Evolutionary conservation across 1,140 invertebrate species (phyloP).

Genomic region (Drosophila mauritiana): DNA sequence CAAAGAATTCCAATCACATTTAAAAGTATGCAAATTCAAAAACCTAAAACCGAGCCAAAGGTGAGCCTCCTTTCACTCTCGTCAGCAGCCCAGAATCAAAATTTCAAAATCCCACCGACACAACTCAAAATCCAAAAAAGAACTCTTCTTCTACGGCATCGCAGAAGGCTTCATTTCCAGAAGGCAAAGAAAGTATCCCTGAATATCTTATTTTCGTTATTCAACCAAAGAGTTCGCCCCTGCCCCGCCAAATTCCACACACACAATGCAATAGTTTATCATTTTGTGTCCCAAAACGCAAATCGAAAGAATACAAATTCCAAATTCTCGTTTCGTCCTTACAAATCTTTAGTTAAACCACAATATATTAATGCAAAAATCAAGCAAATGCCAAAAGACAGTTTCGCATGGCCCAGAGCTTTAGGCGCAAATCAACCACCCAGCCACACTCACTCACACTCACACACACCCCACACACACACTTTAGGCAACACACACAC

Average conservation of each 20-base stretch:
- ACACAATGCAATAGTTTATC: constrained; percentile 83
- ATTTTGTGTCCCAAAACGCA: constrained; percentile 80
- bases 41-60: constrained; percentile 21
- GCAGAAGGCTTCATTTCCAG: constrained; percentile 81
- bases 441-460: constrained; percentile 53
- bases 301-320: constrained; percentile 74
- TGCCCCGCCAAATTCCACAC: constrained; percentile 59
- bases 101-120: constrained; percentile 50
- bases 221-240: constrained; percentile 36
- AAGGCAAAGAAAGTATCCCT: constrained; percentile 34
- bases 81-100: constrained; percentile 37
- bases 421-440: constrained; percentile 76
- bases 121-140: constrained; percentile 21
- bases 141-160: constrained; percentile 81
- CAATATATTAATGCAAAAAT: constrained; percentile 52
- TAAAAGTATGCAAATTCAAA: constrained; percentile 19
- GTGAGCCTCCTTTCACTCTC: constrained; percentile 24
- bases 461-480: constrained; percentile 59
- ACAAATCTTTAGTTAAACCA: constrained; percentile 67
- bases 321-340: constrained; percentile 71
- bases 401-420: constrained; percentile 67
- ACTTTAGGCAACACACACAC: constrained; percentile 40
- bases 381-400: constrained; percentile 46
- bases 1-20: constrained; percentile 2
- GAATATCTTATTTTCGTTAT: constrained; percentile 5